phyloP scores from a whole-genome alignment of 2,113 vertebrate genomes.

The Arenaria interpres region DNA sequence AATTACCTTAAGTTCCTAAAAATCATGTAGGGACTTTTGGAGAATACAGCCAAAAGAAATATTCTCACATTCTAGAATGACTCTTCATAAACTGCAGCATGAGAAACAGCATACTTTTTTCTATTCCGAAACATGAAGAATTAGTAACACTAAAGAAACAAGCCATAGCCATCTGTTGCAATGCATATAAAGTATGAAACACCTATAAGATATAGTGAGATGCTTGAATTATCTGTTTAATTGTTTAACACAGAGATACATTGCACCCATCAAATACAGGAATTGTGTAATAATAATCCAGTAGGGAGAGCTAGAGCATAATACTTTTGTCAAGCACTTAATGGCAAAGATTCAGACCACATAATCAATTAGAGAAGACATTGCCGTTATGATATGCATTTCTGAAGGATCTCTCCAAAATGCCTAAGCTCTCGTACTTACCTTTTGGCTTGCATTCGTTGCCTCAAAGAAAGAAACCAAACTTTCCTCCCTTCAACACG shows the following conservation, averaged over 20 bases:
- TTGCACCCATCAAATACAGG: neutral
- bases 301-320: slow-evolving; percentile 68
- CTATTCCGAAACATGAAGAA: neutral
- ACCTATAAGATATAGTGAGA: neutral
- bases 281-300: slow-evolving; percentile 57
- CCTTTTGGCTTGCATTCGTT: neutral
- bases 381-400: neutral
- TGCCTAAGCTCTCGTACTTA: neutral
- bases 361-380: slow-evolving; percentile 48
- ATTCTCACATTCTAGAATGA: neutral
- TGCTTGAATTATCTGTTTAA: neutral
- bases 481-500: neutral
- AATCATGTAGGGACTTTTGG: neutral
- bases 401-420: slow-evolving; percentile 14
- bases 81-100: neutral
- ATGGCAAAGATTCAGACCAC: slow-evolving; percentile 23
- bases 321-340: slow-evolving; percentile 38
- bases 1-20: neutral
- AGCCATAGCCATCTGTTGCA: neutral
- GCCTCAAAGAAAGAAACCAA: neutral
- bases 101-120: neutral
- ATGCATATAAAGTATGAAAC: neutral
- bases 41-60: neutral
- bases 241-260: neutral
- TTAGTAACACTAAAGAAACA: neutral